These are phyloP conservation scores for Formica exsecta DNA, from an alignment of 1,140 invertebrate species.

Conservation along the genomic window DNA sequence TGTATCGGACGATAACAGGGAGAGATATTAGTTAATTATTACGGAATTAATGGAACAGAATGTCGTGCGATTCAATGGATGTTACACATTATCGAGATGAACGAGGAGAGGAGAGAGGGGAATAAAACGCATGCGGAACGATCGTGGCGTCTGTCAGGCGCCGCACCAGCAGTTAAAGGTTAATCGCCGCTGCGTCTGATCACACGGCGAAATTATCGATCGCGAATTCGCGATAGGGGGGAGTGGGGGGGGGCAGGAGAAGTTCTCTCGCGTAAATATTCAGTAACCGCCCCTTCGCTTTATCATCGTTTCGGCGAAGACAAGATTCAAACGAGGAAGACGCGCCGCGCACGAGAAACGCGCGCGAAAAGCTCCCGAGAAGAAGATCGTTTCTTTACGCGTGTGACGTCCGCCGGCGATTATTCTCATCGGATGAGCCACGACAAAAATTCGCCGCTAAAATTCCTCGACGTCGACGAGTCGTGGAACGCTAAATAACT, in stretches of 20 bases:
- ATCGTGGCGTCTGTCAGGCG: slow-evolving; percentile 39
- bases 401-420: slow-evolving; percentile 42
- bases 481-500: slow-evolving; percentile 33
- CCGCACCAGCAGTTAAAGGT: slow-evolving; percentile 40
- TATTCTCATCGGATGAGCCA: slow-evolving; percentile 31
- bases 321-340: slow-evolving; percentile 69
- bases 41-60: slow-evolving; percentile 32
- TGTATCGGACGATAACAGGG: slow-evolving; percentile 45
- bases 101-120: background rate
- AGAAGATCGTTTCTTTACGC: slow-evolving; percentile 16
- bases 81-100: slow-evolving; percentile 1
- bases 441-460: slow-evolving; percentile 34
- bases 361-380: background rate
- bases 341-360: slow-evolving; percentile 63
- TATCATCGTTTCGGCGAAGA: slow-evolving; percentile 65
- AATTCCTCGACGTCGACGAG: slow-evolving; percentile 59
- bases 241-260: background rate
- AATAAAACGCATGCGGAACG: slow-evolving; percentile 35
- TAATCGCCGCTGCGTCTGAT: slow-evolving; percentile 21
- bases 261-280: slow-evolving; percentile 67
- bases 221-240: background rate
- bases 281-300: slow-evolving; percentile 65
- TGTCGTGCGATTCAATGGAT: background rate
- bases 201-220: slow-evolving; percentile 52
- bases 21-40: slow-evolving; percentile 61